These are phyloP conservation scores for Pseudopipra pipra DNA, from an alignment of 2,113 vertebrate genomes.

Conservation along the genomic window DNA sequence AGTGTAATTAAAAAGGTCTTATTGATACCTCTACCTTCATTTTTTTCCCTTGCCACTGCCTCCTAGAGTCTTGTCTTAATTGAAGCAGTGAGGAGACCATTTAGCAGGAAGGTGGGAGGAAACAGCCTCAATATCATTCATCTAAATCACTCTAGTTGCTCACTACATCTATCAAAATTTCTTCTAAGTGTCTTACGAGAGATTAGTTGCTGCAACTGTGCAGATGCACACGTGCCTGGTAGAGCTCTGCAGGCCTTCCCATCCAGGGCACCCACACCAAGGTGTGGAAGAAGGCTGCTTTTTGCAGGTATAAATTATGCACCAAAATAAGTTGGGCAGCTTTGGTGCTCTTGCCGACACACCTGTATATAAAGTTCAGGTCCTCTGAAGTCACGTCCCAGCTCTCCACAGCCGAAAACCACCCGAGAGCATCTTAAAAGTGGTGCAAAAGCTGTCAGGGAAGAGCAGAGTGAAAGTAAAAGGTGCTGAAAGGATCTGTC, in stretches of 20 bases:
- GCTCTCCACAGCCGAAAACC: neutral
- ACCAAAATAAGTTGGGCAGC: neutral
- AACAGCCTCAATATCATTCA: constrained; percentile 36
- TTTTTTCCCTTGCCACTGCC: neutral
- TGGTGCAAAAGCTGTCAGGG: neutral
- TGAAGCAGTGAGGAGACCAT: constrained; percentile 43
- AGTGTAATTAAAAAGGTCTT: constrained; percentile 21
- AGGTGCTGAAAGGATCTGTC: neutral
- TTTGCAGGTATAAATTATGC: neutral
- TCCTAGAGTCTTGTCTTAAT: constrained; percentile 23
- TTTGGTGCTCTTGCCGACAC: neutral
- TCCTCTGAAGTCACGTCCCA: neutral
- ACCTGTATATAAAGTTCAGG: neutral
- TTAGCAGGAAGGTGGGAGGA: constrained; percentile 49
- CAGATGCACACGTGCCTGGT: neutral
- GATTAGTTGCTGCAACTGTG: neutral
- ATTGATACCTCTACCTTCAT: neutral
- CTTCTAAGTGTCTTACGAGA: neutral
- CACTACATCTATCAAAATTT: constrained; percentile 50
- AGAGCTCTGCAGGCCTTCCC: neutral
- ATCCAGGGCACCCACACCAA: neutral
- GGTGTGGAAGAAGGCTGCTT: neutral
- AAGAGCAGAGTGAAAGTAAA: neutral
- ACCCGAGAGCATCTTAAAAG: neutral
- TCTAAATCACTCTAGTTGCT: constrained; percentile 41